Conservation (phyloP, 1,140 invertebrate genomes). For the Arctopsyche grandis region DNA sequence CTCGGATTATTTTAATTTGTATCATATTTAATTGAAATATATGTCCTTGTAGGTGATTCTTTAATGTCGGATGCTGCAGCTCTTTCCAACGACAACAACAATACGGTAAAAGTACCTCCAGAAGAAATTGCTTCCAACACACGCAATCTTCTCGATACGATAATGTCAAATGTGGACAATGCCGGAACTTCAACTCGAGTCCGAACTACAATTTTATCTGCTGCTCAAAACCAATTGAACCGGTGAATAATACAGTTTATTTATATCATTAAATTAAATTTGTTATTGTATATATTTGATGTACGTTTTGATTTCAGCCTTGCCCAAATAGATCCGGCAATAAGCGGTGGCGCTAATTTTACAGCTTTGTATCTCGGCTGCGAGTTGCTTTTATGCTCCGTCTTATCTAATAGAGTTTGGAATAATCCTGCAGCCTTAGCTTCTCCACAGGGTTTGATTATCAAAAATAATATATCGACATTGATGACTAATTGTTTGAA, state of each 20-base stretch:
- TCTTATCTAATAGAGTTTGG: slow-evolving; percentile 61
- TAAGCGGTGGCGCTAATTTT: slow-evolving; percentile 88
- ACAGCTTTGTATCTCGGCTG: slow-evolving; percentile 82
- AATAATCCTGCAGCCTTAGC: slow-evolving; percentile 63
- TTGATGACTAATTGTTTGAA: slow-evolving; percentile 78
- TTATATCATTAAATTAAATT: neutral
- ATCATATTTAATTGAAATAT: neutral
- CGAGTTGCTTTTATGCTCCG: slow-evolving; percentile 67
- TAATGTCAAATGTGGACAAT: slow-evolving; percentile 77
- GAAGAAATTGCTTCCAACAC: slow-evolving; percentile 63
- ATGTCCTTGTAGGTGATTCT: slow-evolving; percentile 44
- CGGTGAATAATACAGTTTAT: slow-evolving; percentile 66
- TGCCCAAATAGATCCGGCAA: slow-evolving; percentile 85
- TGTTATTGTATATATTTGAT: too few species aligned
- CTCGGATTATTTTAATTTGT: neutral
- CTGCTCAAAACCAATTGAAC: slow-evolving; percentile 77
- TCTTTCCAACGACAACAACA: slow-evolving; percentile 55
- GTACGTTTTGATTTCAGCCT: slow-evolving; percentile 63
- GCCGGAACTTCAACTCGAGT: slow-evolving; percentile 71
- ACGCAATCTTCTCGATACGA: slow-evolving; percentile 74
- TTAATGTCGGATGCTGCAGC: slow-evolving; percentile 51
- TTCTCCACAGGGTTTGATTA: slow-evolving; percentile 65
- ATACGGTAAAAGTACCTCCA: slow-evolving; percentile 57
- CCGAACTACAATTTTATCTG: slow-evolving; percentile 73
- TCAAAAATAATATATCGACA: slow-evolving; percentile 68